Percentiles rank a stretch among this genome's conserved stretches.
Conservation (phyloP, 2,888 invertebrate species). For the Leucoma salicis region DNA sequence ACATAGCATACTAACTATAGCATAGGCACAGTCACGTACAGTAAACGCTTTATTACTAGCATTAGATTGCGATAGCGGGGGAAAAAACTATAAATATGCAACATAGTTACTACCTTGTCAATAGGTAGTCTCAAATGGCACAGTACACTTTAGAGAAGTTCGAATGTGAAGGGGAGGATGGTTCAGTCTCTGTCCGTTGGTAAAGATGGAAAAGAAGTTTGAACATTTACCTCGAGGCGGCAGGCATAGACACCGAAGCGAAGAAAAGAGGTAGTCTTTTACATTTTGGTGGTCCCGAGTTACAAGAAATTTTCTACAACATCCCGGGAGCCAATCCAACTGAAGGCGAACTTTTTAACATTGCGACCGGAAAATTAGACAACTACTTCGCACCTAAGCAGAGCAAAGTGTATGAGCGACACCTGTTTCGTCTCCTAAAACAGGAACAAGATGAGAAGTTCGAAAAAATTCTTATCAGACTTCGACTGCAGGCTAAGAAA, state of each 20-base stretch:
- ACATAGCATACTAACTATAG: too few relatives aligned
- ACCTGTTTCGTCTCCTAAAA: constrained; percentile 17
- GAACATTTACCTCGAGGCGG: not conserved
- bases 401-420: constrained; percentile 15
- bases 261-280: not conserved
- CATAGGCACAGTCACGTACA: too few relatives aligned
- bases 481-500: constrained; percentile 25
- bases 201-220: not conserved
- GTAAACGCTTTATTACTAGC: too few relatives aligned
- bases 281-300: not conserved
- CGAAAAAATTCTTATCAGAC: constrained; percentile 21
- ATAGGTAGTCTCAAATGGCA: too few relatives aligned
- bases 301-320: constrained; percentile 1
- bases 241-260: not conserved
- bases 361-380: constrained; percentile 11
- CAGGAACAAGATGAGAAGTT: constrained; percentile 26
- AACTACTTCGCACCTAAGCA: constrained; percentile 17
- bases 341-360: constrained; percentile 2
- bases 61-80: too few relatives aligned
- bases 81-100: too few relatives aligned
- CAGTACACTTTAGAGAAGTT: not conserved
- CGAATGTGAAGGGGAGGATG: not conserved
- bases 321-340: constrained; percentile 6
- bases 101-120: too few relatives aligned
- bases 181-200: not conserved